Conservation (phyloP, 2,888 invertebrate species). For the Pyralis farinalis region DNA sequence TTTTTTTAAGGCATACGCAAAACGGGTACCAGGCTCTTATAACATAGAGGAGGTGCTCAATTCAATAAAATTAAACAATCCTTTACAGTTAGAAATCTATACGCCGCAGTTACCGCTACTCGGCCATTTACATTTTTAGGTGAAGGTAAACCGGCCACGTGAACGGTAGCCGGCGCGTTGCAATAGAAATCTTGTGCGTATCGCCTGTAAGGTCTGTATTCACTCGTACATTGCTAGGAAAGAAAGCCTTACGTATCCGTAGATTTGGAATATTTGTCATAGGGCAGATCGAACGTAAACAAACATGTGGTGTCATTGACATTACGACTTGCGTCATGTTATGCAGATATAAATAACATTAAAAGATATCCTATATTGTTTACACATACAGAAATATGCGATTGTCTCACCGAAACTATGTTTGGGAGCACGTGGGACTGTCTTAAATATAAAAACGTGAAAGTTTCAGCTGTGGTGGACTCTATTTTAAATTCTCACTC, state of each 20-base stretch:
- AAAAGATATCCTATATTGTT: no score
- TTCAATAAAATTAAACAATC: slow-evolving; percentile 24
- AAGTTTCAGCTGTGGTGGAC: no score
- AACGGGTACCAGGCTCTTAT: no score
- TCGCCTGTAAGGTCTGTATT: slow-evolving; percentile 13
- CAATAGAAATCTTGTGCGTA: slow-evolving; percentile 4
- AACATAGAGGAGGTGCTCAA: no score
- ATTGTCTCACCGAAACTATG: no score
- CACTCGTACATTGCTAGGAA: not conserved
- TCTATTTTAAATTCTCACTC: no score
- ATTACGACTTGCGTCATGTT: not conserved
- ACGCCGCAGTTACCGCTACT: slow-evolving; percentile 35
- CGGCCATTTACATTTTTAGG: slow-evolving; percentile 65
- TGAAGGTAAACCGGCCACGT: slow-evolving; percentile 60
- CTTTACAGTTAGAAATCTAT: slow-evolving; percentile 57
- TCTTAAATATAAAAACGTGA: no score
- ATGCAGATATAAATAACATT: no score
- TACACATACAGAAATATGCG: no score
- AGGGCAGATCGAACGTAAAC: slow-evolving; percentile 3
- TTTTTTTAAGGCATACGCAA: no score
- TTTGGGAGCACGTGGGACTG: no score
- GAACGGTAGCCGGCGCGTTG: slow-evolving; percentile 11
- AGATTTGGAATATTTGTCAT: slow-evolving; percentile 1
- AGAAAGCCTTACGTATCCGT: slow-evolving; percentile 8
- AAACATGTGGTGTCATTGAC: not conserved